phyloP scores from a whole-genome alignment of 2,888 invertebrate species.

The Drosophila yooni region DNA sequence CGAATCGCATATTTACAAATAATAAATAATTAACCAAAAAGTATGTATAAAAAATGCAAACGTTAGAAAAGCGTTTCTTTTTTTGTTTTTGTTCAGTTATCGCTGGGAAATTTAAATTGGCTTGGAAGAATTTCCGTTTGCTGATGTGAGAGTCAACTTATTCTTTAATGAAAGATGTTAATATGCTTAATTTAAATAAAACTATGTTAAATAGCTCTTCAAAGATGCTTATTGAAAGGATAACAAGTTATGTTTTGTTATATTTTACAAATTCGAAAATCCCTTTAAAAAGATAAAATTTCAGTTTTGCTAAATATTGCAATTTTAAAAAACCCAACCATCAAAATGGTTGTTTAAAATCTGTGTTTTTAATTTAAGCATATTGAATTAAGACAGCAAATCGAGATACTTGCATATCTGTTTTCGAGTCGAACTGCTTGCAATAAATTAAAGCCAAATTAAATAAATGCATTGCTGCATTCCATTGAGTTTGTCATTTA shows the following conservation, averaged over 20 bases:
- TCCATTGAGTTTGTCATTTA: slow-evolving; percentile 64
- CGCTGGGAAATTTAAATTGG: neutral
- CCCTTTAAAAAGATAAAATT: neutral
- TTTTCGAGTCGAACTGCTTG: neutral
- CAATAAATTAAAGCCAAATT: slow-evolving; percentile 53
- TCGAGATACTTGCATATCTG: neutral
- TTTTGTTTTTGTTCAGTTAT: slow-evolving; percentile 1
- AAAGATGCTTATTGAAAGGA: neutral
- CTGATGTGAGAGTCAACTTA: neutral
- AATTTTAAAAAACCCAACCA: neutral
- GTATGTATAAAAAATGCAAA: slow-evolving; percentile 9
- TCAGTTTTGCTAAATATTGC: neutral
- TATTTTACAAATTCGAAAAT: neutral
- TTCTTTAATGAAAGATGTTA: neutral
- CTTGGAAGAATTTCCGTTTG: neutral
- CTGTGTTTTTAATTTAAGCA: neutral
- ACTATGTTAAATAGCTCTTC: neutral
- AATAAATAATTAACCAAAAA: slow-evolving; percentile 45
- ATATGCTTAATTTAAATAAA: neutral
- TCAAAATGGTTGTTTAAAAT: neutral
- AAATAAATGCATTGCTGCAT: slow-evolving; percentile 46
- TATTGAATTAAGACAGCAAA: neutral
- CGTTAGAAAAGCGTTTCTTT: neutral
- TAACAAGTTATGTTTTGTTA: neutral
- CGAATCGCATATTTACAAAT: slow-evolving; percentile 63